phyloP scores from a whole-genome alignment of 2,797 vertebrate genomes.

The Xerus rutilus region DNA sequence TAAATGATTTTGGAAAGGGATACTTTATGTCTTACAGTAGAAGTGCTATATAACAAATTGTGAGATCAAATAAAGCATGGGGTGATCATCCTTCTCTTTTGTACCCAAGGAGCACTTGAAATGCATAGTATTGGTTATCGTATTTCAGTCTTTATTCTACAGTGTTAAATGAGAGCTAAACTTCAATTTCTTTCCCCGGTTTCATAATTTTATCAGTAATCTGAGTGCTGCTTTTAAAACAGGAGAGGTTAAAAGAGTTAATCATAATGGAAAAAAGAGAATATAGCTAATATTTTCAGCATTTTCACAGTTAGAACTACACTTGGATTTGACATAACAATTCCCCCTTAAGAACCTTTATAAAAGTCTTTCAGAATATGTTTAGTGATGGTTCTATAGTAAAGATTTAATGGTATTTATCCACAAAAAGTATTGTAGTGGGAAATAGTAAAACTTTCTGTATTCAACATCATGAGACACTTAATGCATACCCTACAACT shows the following conservation, averaged over 20 bases:
- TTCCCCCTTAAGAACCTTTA: constrained; percentile 11
- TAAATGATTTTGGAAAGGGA: neutral
- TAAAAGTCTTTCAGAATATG: neutral
- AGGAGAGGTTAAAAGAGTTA: neutral
- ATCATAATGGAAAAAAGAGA: neutral
- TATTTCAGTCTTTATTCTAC: neutral
- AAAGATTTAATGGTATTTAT: constrained; percentile 34
- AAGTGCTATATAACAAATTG: neutral
- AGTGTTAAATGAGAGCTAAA: neutral
- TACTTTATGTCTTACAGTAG: neutral
- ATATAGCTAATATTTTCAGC: constrained; percentile 27
- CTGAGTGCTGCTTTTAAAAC: constrained; percentile 31
- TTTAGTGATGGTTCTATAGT: neutral
- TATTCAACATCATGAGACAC: neutral
- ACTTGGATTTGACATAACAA: constrained; percentile 23
- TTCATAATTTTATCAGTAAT: constrained; percentile 43
- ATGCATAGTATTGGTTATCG: neutral
- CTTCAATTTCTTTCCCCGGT: neutral
- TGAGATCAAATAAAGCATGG: neutral
- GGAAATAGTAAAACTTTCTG: neutral
- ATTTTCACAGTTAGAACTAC: neutral
- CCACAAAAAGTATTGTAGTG: neutral
- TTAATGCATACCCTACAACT: neutral
- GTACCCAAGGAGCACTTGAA: neutral
- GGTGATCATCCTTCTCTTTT: neutral